Evolutionary conservation across 2,113 vertebrate genomes (phyloP).

Genomic region (Zosterops borbonicus): DNA sequence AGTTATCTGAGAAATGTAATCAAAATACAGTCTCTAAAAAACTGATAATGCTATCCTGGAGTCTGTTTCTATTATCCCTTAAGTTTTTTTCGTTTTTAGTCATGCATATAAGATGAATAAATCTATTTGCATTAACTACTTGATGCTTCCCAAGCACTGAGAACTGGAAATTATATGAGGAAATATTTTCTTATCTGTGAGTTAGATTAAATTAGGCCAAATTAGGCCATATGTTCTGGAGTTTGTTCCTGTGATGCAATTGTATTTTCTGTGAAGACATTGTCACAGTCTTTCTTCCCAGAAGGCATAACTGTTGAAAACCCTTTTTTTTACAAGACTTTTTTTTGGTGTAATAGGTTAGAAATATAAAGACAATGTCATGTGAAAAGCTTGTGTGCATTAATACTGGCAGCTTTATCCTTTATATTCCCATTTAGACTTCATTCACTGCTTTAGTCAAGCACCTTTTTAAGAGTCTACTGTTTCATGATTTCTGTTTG

Average conservation of each 20-base stretch:
- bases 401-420: background rate
- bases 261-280: background rate
- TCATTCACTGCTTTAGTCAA: background rate
- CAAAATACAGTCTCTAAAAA: background rate
- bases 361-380: background rate
- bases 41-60: background rate
- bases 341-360: background rate
- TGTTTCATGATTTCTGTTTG: background rate
- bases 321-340: accelerated
- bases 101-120: background rate
- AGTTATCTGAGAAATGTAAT: background rate
- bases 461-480: background rate
- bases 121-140: background rate
- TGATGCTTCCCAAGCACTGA: background rate
- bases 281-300: background rate
- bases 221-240: background rate
- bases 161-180: background rate
- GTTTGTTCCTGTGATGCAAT: background rate
- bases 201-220: background rate
- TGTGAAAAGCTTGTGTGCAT: background rate
- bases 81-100: background rate
- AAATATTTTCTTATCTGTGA: background rate
- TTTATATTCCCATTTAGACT: background rate
- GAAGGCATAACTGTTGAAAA: background rate
- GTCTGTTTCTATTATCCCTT: background rate